Base-by-base conservation (phyloP, 2,797 vertebrate species). In the Alcedo quadribrachys region DNA sequence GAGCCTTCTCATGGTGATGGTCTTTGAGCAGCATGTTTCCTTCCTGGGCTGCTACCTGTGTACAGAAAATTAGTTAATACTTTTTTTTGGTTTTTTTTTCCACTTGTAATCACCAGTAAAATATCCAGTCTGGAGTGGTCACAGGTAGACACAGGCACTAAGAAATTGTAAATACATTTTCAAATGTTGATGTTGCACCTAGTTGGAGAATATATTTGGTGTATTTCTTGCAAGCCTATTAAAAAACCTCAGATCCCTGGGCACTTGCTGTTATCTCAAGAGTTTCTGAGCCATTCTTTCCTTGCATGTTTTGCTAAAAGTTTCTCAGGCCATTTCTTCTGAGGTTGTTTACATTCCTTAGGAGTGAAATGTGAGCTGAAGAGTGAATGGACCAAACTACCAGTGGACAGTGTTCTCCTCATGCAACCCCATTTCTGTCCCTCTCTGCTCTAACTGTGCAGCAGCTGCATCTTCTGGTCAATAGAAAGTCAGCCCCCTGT, bases 31-130 rank as follows among this genome's bases (percentile, higher is more conserved):
- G 95, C 8, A 42, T 74, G 25, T 95, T 93, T 43, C 98, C 99
- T 93, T 99, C 98, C 94, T 97, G 98, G 25, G 98, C 98, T 51
- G 99, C 98, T 7, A 97, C 98, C 99, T 99, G 89, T 4, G 91
- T 42, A 71, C 14, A 81, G 45, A 88, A 62, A 66, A 43, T 19
- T 15, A 8, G 32, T 33, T 42, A 19, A 2, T 6, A 40, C 14
- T 40, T 3, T 40, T 40, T 40, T 37, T 37, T n/a, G n/a, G n/a
- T 40, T 40, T 40, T 15, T 15, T 40, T 15, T 6, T 14, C 14
- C 14, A 40, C 14, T 40, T 40, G 37, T 40, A 40, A 40, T 40
- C 37, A 40, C 14, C 37, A 40, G 27, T 50, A 9, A 19, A 61
- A 30, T 17, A 7, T 8, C 69, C 42, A 8, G 3, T 58, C 46